Percentiles rank a stretch among this genome's conserved stretches.
phyloP scores from a whole-genome alignment of 2,888 invertebrate species.

The Campoplex capitator region DNA sequence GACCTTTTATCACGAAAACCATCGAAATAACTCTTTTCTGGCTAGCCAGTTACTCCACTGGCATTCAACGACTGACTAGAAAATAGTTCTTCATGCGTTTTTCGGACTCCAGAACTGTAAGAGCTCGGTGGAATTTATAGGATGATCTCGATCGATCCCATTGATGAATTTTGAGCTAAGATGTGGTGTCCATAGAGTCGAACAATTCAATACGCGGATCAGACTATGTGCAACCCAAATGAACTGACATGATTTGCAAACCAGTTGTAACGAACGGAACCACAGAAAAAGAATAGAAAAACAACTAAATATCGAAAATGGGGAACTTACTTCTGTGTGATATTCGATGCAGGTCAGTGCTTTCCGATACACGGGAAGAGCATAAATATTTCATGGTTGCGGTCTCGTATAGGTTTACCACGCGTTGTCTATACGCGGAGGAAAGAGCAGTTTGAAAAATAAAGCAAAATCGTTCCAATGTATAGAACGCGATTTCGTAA shows the following conservation, averaged over 20 bases:
- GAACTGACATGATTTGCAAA: neutral
- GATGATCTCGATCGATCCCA: neutral
- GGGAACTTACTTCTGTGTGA: constrained; percentile 70
- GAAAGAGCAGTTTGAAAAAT: constrained; percentile 21
- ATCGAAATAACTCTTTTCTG: constrained; percentile 65
- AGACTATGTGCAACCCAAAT: neutral
- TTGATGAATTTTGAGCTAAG: neutral
- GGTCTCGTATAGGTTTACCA: constrained; percentile 25
- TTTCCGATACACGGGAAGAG: constrained; percentile 71
- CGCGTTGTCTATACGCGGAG: constrained; percentile 9
- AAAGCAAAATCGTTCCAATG: constrained; percentile 11
- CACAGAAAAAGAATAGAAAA: neutral
- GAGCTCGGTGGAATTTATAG: neutral
- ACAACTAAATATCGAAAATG: constrained; percentile 57
- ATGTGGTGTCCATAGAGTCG: neutral
- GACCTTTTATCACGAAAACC: constrained; percentile 63
- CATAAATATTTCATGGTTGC: constrained; percentile 80
- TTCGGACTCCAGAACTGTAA: neutral
- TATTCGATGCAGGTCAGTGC: constrained; percentile 42
- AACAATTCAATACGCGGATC: neutral
- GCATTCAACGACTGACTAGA: constrained; percentile 7
- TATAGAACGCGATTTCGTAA: constrained; percentile 3
- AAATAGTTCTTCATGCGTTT: constrained; percentile 17
- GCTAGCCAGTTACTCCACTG: constrained; percentile 26
- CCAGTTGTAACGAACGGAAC: neutral